phyloP scores from a whole-genome alignment of 2,888 invertebrate genomes.

The Yponomeuta evonymella region DNA sequence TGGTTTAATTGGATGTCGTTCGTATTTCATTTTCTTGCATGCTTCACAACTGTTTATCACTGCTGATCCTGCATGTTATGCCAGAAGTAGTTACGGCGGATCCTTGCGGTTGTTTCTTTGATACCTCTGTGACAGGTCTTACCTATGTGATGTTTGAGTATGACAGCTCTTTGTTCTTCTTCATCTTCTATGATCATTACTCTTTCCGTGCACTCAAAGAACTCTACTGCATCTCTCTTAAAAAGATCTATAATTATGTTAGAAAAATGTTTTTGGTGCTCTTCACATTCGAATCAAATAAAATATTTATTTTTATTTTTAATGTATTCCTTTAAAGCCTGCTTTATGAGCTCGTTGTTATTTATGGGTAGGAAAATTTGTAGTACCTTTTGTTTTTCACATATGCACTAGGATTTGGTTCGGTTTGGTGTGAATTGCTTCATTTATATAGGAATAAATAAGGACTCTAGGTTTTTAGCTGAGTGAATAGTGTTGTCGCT shows the following conservation, averaged over 20 bases:
- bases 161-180: constrained; percentile 13
- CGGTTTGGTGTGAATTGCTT: too few species aligned
- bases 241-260: constrained; percentile 9
- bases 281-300: constrained; percentile 13
- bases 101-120: constrained; percentile 8
- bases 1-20: too few species aligned
- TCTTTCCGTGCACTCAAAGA: constrained; percentile 18
- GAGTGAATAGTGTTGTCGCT: too few species aligned
- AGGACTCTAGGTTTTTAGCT: too few species aligned
- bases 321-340: too few species aligned
- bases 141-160: constrained; percentile 11
- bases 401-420: too few species aligned
- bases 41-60: constrained; percentile 15
- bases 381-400: too few species aligned
- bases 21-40: constrained; percentile 16
- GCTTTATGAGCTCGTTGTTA: too few species aligned
- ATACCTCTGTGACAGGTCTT: constrained; percentile 18
- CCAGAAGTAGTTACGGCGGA: constrained; percentile 15
- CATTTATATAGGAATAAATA: too few species aligned
- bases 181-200: constrained; percentile 17
- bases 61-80: constrained; percentile 12
- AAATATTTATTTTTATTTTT: not conserved
- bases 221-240: constrained; percentile 18
- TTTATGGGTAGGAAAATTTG: too few species aligned
- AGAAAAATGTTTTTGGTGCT: constrained; percentile 13